phyloP scores from a whole-genome alignment of 2,113 vertebrate species.

The Pedionomus torquatus region DNA sequence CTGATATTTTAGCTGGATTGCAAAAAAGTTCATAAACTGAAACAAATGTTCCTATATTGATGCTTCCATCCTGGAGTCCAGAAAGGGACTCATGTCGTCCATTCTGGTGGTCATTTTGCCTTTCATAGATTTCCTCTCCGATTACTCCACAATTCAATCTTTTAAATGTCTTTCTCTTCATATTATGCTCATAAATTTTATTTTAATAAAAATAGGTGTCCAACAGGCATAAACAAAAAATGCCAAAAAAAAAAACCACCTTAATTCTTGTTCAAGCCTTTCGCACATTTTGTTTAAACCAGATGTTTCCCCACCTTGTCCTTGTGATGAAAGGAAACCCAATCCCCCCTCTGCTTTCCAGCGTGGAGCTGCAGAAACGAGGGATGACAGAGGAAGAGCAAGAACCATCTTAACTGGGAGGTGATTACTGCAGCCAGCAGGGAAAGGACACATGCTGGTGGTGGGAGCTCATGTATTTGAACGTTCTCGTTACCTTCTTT shows the following conservation, averaged over 20 bases:
- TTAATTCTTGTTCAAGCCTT: slow-evolving; percentile 38
- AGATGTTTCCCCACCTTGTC: slow-evolving; percentile 70
- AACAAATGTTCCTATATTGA: slow-evolving; percentile 54
- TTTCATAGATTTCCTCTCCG: slow-evolving; percentile 40
- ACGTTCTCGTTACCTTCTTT: slow-evolving; percentile 13
- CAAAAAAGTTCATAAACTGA: slow-evolving; percentile 44
- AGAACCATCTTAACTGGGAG: neutral
- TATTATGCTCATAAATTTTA: slow-evolving; percentile 74
- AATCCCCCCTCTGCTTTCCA: slow-evolving; percentile 48
- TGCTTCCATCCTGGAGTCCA: neutral
- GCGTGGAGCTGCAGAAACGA: slow-evolving; percentile 44
- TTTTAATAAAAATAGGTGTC: slow-evolving; percentile 75
- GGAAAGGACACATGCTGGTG: neutral
- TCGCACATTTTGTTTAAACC: slow-evolving; percentile 61
- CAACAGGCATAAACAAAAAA: slow-evolving; percentile 61
- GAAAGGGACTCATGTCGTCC: neutral
- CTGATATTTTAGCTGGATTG: slow-evolving; percentile 42
- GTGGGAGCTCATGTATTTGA: neutral
- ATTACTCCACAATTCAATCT: slow-evolving; percentile 26
- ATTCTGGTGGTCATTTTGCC: slow-evolving; percentile 34
- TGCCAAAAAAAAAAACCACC: neutral
- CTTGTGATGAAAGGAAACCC: slow-evolving; percentile 52
- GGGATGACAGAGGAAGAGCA: slow-evolving; percentile 17
- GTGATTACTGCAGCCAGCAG: neutral
- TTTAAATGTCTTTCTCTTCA: slow-evolving; percentile 45